Base-by-base conservation (phyloP, 2,888 invertebrate genomes). In the Phengaris arion region DNA sequence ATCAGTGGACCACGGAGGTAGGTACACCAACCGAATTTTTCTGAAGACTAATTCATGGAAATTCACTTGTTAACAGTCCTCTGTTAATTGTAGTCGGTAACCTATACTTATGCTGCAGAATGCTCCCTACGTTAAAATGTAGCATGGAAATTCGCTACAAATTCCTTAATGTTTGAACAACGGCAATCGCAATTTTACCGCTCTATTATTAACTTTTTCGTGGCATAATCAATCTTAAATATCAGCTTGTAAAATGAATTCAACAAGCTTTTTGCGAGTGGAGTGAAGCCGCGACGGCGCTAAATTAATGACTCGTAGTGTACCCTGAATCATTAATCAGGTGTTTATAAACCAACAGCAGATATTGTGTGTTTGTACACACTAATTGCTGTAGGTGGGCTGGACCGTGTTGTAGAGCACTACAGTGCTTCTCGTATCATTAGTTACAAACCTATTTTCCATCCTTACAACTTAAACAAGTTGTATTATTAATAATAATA, bases 211-310 rank as follows among this genome's bases (percentile, higher is more conserved):
- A 64, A 64, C 64, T 59, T 59, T 22, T 15, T 22, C 22, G 64
- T 45, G 13, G 64, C 64, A 64, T 45, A 64, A 64, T 64, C 64
- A 64, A 64, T 64, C 64, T 64, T 64, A 64, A 64, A 64, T 64
- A 64, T 64, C 64, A 64, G 12, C 64, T 64, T 64, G 64, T 64
- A 64, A 64, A 64, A 64, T 64, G 64, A 64, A 64, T 64, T 64
- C 64, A 64, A 64, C 64, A 64, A 64, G 64, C 64, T 35, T 64
- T 64, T 64, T 64, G 64, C 64, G 45, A 64, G 64, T 6, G 35
- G 64, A 64, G 64, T 64, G 64, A 52, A 52, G 48, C 22, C 59
- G 35, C 35, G 64, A 52, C 52, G 52, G 52, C 52, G 64, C 9
- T 12, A 22, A 10, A 64, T 64, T 64, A 64, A 64, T 64, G 64